Percentiles rank a stretch among this genome's conserved stretches.
These are phyloP conservation scores for Ectemnius continuus DNA, from an alignment of 2,888 invertebrate species.

Conservation along the genomic window DNA sequence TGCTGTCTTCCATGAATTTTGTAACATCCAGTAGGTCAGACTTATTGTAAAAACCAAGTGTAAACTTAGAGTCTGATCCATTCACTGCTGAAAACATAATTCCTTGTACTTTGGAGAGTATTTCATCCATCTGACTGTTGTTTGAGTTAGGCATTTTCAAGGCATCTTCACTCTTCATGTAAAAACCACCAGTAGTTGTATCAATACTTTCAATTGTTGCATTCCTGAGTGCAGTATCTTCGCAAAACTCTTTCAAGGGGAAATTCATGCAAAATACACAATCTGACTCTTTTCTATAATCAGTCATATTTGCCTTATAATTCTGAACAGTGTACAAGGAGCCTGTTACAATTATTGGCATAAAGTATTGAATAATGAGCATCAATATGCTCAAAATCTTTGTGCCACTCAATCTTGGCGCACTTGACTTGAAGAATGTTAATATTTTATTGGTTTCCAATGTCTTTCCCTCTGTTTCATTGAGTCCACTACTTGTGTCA, in stretches of 20 bases:
- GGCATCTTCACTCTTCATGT: slow-evolving; percentile 48
- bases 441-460: slow-evolving; percentile 16
- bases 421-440: slow-evolving; percentile 8
- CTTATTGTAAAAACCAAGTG: slow-evolving; percentile 10
- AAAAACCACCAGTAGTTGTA: slow-evolving; percentile 15
- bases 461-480: slow-evolving; percentile 5
- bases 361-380: slow-evolving; percentile 65
- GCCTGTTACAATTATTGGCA: slow-evolving; percentile 63
- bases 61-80: slow-evolving; percentile 3
- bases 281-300: slow-evolving; percentile 41
- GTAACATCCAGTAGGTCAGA: slow-evolving; percentile 8
- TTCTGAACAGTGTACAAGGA: slow-evolving; percentile 59
- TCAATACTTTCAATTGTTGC: too few relatives aligned
- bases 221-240: not conserved
- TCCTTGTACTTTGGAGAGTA: slow-evolving; percentile 64
- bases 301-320: slow-evolving; percentile 35
- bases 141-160: slow-evolving; percentile 34
- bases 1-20: slow-evolving; percentile 18
- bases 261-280: slow-evolving; percentile 64
- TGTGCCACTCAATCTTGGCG: slow-evolving; percentile 30
- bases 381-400: slow-evolving; percentile 39
- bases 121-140: slow-evolving; percentile 50
- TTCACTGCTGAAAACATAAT: slow-evolving; percentile 59
- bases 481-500: not conserved
- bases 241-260: slow-evolving; percentile 62